Evolutionary conservation across 1,140 invertebrate species (phyloP).

Genomic region (Drosophila teissieri): DNA sequence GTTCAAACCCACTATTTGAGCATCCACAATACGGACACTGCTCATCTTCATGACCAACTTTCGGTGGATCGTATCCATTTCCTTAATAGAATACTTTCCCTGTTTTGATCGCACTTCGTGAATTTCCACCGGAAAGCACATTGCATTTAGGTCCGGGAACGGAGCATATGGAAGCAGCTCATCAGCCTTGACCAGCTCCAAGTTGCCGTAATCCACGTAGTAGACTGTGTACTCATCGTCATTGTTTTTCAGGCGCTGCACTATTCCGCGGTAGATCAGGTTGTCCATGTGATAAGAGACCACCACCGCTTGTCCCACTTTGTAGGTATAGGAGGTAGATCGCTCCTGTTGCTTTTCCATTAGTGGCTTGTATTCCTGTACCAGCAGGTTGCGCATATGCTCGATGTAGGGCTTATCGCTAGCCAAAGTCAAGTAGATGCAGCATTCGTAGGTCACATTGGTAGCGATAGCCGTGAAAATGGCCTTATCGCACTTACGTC

Average conservation of each 20-base stretch:
- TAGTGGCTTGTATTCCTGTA: conserved; percentile 8
- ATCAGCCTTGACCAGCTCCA: conserved; percentile 85
- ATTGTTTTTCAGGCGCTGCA: conserved; percentile 71
- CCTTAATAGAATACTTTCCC: conserved; percentile 12
- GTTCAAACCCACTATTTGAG: neutral
- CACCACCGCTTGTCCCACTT: conserved; percentile 86
- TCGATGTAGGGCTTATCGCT: conserved; percentile 84
- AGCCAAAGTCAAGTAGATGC: conserved; percentile 86
- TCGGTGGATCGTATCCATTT: conserved; percentile 60
- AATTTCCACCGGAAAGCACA: conserved; percentile 85
- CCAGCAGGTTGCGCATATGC: conserved; percentile 82
- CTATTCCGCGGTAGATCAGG: conserved; percentile 87
- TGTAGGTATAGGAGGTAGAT: conserved; percentile 84
- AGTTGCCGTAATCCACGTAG: conserved; percentile 89
- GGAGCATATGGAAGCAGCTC: conserved; percentile 87
- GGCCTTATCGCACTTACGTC: conserved; percentile 58
- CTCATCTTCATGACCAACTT: conserved; percentile 60
- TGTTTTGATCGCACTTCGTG: conserved; percentile 84
- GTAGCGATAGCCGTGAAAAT: conserved; percentile 86
- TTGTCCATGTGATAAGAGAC: conserved; percentile 87
- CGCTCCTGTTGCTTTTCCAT: conserved; percentile 44
- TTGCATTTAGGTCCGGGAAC: conserved; percentile 86
- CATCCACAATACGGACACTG: conserved; percentile 50
- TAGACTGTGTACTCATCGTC: conserved; percentile 85
- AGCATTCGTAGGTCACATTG: conserved; percentile 86